These are phyloP conservation scores for Ochlodes sylvanus DNA, from an alignment of 2,888 invertebrate genomes.

Conservation along the genomic window DNA sequence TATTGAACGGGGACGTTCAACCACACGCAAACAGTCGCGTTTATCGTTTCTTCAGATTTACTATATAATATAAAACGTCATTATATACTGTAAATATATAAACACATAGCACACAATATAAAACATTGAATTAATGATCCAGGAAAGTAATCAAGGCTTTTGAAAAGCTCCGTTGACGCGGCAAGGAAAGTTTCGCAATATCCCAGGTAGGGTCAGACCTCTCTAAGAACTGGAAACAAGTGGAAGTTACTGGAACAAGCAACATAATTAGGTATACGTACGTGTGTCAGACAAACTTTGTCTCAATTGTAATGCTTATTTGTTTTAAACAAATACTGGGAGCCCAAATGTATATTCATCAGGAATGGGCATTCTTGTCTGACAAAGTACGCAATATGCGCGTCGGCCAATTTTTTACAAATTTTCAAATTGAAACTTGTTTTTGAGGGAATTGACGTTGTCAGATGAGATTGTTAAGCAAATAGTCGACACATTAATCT, in stretches of 20 bases:
- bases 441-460: background rate
- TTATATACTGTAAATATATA: too few relatives aligned
- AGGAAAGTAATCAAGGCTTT: conserved; percentile 45
- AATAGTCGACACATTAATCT: too few relatives aligned
- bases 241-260: conserved; percentile 12
- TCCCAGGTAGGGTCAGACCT: conserved; percentile 16
- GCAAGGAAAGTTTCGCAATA: conserved; percentile 26
- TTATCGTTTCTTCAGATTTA: too few relatives aligned
- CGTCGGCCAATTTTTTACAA: background rate
- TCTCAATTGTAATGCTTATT: conserved; percentile 10
- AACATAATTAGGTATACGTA: conserved; percentile 13
- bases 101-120: background rate
- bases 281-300: background rate
- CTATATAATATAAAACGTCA: too few relatives aligned
- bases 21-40: too few relatives aligned
- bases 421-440: background rate
- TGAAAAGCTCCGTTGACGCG: conserved; percentile 24
- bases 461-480: too few relatives aligned
- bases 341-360: conserved; percentile 3
- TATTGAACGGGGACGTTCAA: too few relatives aligned
- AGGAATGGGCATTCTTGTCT: background rate
- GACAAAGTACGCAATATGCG: background rate
- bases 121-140: conserved; percentile 44
- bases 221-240: conserved; percentile 17
- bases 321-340: conserved; percentile 4